Percentiles rank a stretch among this genome's conserved stretches.
These are phyloP conservation scores for Lamprologus ornatipinnis DNA, from an alignment of 2,113 vertebrate genomes.

Conservation along the genomic window DNA sequence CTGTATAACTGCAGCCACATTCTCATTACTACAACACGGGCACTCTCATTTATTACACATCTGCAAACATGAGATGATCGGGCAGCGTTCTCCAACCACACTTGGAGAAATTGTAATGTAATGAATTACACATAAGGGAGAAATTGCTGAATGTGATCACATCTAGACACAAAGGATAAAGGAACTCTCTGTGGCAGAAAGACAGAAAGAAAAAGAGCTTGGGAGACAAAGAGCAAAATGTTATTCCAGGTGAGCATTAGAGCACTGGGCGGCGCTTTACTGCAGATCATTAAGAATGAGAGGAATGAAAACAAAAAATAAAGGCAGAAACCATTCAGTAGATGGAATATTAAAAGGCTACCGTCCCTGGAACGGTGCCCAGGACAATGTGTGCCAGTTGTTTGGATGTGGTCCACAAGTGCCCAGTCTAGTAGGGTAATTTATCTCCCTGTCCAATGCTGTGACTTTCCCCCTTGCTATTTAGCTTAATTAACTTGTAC, in stretches of 20 bases:
- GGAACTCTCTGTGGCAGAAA: background rate
- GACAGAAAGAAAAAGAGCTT: background rate
- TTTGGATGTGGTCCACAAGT: constrained; percentile 19
- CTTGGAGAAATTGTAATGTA: background rate
- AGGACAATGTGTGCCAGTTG: background rate
- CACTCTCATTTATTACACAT: background rate
- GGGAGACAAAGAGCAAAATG: background rate
- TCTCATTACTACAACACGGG: background rate
- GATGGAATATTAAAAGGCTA: constrained; percentile 18
- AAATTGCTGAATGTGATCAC: background rate
- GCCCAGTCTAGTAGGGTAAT: background rate
- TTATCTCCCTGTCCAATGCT: background rate
- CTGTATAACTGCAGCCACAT: background rate
- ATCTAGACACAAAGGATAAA: background rate
- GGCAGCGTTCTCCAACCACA: background rate
- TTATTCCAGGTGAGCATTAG: background rate
- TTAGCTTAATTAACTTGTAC: constrained; percentile 9
- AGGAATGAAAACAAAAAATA: background rate
- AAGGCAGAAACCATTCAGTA: background rate
- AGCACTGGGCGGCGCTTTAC: background rate
- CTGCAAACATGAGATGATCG: background rate
- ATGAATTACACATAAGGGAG: background rate
- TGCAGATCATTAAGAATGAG: constrained; percentile 7
- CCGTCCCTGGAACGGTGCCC: constrained; percentile 9
- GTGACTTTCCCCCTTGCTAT: background rate